Base-by-base conservation (phyloP, 2,888 invertebrate genomes). In the Andrena hattorfiana region DNA sequence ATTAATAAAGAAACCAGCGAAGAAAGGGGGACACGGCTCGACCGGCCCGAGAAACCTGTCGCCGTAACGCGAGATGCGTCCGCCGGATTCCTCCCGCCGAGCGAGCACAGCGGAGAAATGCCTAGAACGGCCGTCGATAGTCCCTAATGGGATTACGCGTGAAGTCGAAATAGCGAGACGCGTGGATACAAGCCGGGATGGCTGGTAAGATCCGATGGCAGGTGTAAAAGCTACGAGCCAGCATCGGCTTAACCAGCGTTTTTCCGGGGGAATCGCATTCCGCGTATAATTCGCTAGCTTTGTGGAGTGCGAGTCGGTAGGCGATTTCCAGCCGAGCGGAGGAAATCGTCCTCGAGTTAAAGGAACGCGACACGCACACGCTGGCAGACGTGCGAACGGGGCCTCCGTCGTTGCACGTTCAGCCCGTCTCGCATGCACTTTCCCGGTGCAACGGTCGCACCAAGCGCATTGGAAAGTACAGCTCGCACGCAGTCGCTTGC, bases 391-490 rank as follows among this genome's bases (percentile, higher is more conserved):
- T 83, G 85, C 76, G 71, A 81, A 80, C 77, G 66, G 51, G 81
- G 78, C 69, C 81, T 84, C 59, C 35, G 68, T 35, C 35, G 70
- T 56, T 64, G 48, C 71, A 68, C 42, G 70, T 26, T 54, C 71
- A 51, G 73, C 62, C 30, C 66, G 74, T 35, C 74, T 48, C 49
- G 76, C 70, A 74, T 84, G 85, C 83, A 89, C 89, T 89, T 89
- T 90, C 89, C 87, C 85, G 84, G 83, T 82, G 79, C 86, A 77
- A 77, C 84, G 78, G 63, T 84, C 85, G 85, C 78, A 86, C 88
- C 90, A 85, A 85, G 85, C 84, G 88, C 87, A 89, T 90, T 90
- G 85, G 90, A 90, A 90, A 90, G 90, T 88, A 77, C 85, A 67
- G 76, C 89, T 89, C 88, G 75, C 89, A 89, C 89, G 89, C 89